Evolutionary conservation across 1,140 invertebrate species (phyloP), one percentile per base, ranked within the genome.

Genomic region (Callitettix versicolor): DNA sequence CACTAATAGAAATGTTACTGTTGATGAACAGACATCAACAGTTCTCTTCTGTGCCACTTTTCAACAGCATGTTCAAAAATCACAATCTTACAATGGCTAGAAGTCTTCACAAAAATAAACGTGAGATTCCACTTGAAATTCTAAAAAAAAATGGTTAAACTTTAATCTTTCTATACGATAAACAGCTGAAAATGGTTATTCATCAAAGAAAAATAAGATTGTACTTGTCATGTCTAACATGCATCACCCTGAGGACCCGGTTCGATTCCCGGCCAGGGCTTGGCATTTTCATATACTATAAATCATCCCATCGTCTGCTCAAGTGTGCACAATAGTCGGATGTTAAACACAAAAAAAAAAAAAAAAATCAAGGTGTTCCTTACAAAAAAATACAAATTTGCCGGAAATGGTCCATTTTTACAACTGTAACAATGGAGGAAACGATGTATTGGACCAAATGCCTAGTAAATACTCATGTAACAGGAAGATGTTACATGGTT

Each of bases 391-490:
- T 33, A 53, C 51, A 17, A 49, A 62, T 30, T 71, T 69, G 52
- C 69, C 69, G 42, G 62, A 71, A 30, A 69, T 75, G 24, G 63
- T 73, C 36, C 30, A 57, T 6, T 64, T 64, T 49, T 75, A 75
- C 59, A 71, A 76, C 57, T 33, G 41, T n/a, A 71, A 68, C 17
- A 75, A 71, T 66, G 69, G 68, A 18, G 71, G 66, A 6, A 72
- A 75, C 0, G 72, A 74, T 59, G 63, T 58, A 9, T 65, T 74
- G 17, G 69, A 75, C 26, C 26, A 30, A 30, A 30, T 30, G 26
- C 9, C 26, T 3, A 9, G 3, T 30, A 3, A 30, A 30, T 30
- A 30, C 26, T 30, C 26, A 30, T 30, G 26, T 9, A 30, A 9
- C 9, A 30, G 26, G 9, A 30, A 30, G 26, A 30, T 9, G 9